Conservation (phyloP, 2,797 vertebrate species). For the Characodon lateralis region DNA sequence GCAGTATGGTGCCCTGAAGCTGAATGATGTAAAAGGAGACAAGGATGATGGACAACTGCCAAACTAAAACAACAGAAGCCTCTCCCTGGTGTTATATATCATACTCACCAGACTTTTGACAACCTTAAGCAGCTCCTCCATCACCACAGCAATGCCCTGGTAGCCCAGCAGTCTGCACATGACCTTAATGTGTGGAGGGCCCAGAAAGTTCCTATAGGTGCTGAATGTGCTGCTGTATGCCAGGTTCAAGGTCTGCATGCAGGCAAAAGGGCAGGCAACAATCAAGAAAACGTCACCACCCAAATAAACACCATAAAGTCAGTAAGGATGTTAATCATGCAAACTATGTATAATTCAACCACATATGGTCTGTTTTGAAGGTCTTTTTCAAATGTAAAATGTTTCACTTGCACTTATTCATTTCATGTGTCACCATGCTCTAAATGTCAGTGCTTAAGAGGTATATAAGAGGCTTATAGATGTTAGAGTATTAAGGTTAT, state of each 20-base stretch:
- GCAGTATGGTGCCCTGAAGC: slow-evolving; percentile 98
- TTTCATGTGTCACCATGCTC: neutral
- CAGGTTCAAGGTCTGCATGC: slow-evolving; percentile 88
- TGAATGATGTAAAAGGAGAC: slow-evolving; percentile 47
- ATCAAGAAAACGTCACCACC: neutral
- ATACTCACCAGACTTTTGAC: slow-evolving; percentile 95
- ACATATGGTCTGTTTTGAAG: neutral
- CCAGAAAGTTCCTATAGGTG: slow-evolving; percentile 93
- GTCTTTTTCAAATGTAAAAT: neutral
- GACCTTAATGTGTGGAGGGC: slow-evolving; percentile 94
- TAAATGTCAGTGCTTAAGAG: neutral
- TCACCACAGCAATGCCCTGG: slow-evolving; percentile 98
- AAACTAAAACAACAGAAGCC: neutral
- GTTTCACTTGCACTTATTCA: neutral
- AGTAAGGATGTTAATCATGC: neutral
- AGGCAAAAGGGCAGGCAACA: neutral
- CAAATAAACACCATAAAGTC: neutral
- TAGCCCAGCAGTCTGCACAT: slow-evolving; percentile 98
- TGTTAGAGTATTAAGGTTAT: neutral
- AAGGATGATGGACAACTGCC: neutral
- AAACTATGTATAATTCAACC: neutral
- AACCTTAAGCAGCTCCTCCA: slow-evolving; percentile 98
- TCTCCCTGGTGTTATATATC: neutral
- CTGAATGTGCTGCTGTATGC: slow-evolving; percentile 96
- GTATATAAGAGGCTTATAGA: neutral